Base-by-base conservation (phyloP, 2,797 vertebrate species). In the Muraenolepis orangiensis region DNA sequence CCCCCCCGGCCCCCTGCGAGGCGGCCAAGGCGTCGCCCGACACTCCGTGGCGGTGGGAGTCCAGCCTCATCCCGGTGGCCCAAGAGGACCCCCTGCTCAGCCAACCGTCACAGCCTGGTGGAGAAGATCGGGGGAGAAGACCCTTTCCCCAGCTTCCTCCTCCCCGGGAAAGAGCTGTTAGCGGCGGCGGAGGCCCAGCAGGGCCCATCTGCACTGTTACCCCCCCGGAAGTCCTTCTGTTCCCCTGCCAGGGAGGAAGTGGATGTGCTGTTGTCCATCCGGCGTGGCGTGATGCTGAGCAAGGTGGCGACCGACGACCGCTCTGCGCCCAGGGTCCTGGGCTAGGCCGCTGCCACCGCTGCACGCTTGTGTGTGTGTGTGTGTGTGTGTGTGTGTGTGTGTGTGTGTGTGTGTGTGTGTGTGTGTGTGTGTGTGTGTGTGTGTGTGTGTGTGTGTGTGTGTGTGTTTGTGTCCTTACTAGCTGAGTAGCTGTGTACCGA, bases 91-190 rank as follows among this genome's bases (percentile, higher is more conserved):
- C 95, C 73, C 93, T 95, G 87, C 84, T 99, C 97, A 0, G 97
- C 96, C 89, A 98, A 98, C 92, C 94, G 97, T 80, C 97, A 98
- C 93, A 98, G 96, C 89, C 94, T 98, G 90, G 96, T 98, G 84
- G 97, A 99, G 90, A 97, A 98, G 95, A 97, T 99, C 0, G 98
- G 98, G 0, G 96, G n/a, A n/a, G n/a, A n/a, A 98, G 93, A 92
- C 82, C 96, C 96, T n/a, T 97, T 98, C 84, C 94, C 95, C 46
- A 86, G 82, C 83, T 90, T 83, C 0, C 69, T 80, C 16, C 42
- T 46, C 51, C 20, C 51, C 51, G 51, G 20, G 51, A 20, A 20
- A 7, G 51, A 7, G 20, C 51, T 23, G 51, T n/a, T n/a, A n/a
- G 51, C 51, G n/a, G 42, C 13, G 72, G 74, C 80, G 76, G 68